Percentiles rank a stretch among this genome's conserved stretches.
phyloP scores from a whole-genome alignment of 2,113 vertebrate species.

The Dasyprocta punctata region DNA sequence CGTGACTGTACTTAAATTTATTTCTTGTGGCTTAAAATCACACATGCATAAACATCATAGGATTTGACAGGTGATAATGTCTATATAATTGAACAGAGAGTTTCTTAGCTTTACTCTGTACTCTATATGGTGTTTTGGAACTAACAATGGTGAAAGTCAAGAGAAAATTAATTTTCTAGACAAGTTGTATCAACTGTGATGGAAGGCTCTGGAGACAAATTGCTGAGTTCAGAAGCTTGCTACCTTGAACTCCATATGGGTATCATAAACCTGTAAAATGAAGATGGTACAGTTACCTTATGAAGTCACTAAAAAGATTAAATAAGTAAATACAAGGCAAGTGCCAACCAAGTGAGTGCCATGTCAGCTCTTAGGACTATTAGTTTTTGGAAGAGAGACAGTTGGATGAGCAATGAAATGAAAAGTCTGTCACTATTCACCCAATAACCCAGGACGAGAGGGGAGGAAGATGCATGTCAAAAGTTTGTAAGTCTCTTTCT shows the following conservation, averaged over 20 bases:
- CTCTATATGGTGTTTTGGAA: not conserved
- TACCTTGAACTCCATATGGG: not conserved
- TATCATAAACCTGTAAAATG: not conserved
- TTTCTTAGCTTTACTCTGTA: not conserved
- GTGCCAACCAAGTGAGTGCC: not conserved
- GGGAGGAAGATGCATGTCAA: not conserved
- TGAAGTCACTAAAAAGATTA: not conserved
- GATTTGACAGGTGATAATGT: not conserved
- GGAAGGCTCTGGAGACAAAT: not conserved
- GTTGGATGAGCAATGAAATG: not conserved
- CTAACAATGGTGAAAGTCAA: not conserved
- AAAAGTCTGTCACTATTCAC: not conserved
- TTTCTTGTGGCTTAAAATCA: slow-evolving; percentile 38
- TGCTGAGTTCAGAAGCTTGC: not conserved
- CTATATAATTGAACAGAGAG: not conserved
- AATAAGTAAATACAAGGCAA: not conserved
- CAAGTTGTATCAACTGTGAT: not conserved
- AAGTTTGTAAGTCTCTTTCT: not conserved
- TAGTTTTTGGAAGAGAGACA: not conserved
- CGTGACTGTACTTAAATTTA: not conserved
- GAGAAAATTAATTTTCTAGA: slow-evolving; percentile 45
- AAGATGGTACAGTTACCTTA: not conserved
- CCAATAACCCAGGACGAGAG: not conserved
- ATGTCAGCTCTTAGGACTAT: not conserved
- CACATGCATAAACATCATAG: not conserved